Base-by-base conservation (phyloP, 1,140 invertebrate genomes). In the Scaptomyza graminum region DNA sequence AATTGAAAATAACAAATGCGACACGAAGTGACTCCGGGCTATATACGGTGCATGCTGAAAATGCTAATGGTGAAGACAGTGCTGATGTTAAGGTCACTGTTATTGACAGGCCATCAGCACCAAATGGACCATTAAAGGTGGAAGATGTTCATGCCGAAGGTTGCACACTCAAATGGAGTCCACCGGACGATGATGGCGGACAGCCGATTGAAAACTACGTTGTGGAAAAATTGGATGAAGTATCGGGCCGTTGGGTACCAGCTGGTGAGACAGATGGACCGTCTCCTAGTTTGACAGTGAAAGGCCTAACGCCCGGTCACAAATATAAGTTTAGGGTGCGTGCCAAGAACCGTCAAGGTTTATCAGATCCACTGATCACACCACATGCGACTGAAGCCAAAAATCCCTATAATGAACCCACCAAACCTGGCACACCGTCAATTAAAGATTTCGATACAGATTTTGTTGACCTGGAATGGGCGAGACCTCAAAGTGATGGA, bases 281-380 rank as follows among this genome's bases (percentile, higher is more conserved):
- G 0, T 92, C 93, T 46, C 97, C 96, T 1, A 93, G 91, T 11
- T 88, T 97, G 1, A 92, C 95, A 1, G 93, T 98, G 0, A 96
- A 97, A 60, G 96, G 95, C 11, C 92, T 99, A 0, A 94, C 93
- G 39, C 97, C 97, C 0, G 96, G 96, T 60, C 97, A 99, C 82
- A 98, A 98, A 91, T 99, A 99, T 92, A 98, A 98, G 92, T 99
- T 99, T 93, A 93, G 98, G 68, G 98, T 99, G 0, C 94, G 96
- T 28, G 98, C 98, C 22, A 97, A 98, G 37, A 99, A 99, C 89
- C 96, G 96, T 67, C 97, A 99, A 93, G 99, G 98, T 51, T 96
- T 96, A 92, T 99, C 98, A 18, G 98, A 99, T 82, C 98, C 98
- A 15, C 93, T 99, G 1, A 96, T 96, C 1, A 95, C 97, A 13